A percentile compares a stretch with the other conserved stretches of the same genome.
These are phyloP conservation scores for Gasteruption jaculator DNA, from an alignment of 2,888 invertebrate genomes.

Conservation along the genomic window DNA sequence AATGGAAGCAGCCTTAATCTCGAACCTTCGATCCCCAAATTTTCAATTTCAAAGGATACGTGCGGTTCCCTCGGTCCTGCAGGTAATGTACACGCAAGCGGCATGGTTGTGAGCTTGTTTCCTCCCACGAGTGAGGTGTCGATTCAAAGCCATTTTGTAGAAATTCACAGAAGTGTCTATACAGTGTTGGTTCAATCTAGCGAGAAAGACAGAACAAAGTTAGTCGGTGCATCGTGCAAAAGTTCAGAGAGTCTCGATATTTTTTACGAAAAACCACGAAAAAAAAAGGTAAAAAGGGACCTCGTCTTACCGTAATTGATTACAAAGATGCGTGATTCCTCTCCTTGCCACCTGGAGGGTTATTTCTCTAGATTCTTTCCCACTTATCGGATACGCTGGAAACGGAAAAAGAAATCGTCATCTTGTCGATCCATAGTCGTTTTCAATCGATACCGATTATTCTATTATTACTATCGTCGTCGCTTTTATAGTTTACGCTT, in stretches of 20 bases:
- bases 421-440: too few species aligned
- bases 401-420: constrained; percentile 19
- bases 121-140: constrained; percentile 85
- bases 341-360: constrained; percentile 84
- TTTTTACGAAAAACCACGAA: too few species aligned
- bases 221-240: too few species aligned
- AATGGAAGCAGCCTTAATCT: too few species aligned
- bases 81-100: constrained; percentile 96
- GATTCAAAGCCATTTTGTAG: constrained; percentile 83
- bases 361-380: constrained; percentile 87
- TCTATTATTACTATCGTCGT: not conserved
- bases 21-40: too few species aligned
- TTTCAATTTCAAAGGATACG: constrained; percentile 81
- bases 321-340: constrained; percentile 80
- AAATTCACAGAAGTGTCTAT: constrained; percentile 92
- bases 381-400: constrained; percentile 73
- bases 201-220: constrained; percentile 5
- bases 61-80: constrained; percentile 89
- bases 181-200: constrained; percentile 78
- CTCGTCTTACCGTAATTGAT: constrained; percentile 70
- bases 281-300: too few species aligned
- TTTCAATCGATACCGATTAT: constrained; percentile 8
- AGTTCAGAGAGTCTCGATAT: too few species aligned
- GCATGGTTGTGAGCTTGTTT: constrained; percentile 89
- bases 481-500: too few species aligned